These are phyloP conservation scores for Chiridota heheva DNA, from an alignment of 35 echinoderm and acorn worm species.

Conservation along the genomic window DNA sequence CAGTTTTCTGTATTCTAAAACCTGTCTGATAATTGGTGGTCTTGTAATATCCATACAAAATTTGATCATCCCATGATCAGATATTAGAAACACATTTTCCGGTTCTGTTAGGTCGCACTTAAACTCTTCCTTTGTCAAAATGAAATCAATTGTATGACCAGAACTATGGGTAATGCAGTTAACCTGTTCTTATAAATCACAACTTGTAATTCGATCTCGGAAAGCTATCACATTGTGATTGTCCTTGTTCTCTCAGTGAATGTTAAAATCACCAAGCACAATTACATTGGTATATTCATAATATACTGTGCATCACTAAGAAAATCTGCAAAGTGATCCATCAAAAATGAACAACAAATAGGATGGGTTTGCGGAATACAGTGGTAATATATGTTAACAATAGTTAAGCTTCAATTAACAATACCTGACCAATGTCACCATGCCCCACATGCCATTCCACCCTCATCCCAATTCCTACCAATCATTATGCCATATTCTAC, in stretches of 20 bases:
- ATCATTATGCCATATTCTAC: too few relatives aligned
- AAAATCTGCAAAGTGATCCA: too few relatives aligned
- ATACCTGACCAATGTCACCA: too few relatives aligned
- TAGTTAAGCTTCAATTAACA: too few relatives aligned
- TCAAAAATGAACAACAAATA: too few relatives aligned
- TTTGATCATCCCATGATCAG: slow-evolving; percentile 29
- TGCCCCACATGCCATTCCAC: too few relatives aligned
- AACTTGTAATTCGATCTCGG: neutral
- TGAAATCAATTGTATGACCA: slow-evolving; percentile 19
- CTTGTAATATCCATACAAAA: slow-evolving; percentile 25
- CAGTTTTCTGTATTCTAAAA: slow-evolving; percentile 7
- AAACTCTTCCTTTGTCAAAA: slow-evolving; percentile 5
- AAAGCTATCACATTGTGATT: too few relatives aligned
- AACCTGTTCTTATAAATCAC: neutral
- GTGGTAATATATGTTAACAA: too few relatives aligned
- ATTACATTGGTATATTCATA: neutral
- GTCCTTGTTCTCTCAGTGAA: neutral
- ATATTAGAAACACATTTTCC: slow-evolving; percentile 21
- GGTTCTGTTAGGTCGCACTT: slow-evolving; percentile 7
- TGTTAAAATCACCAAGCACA: neutral
- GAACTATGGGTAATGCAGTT: slow-evolving; percentile 16
- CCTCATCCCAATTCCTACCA: too few relatives aligned
- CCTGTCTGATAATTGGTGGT: neutral
- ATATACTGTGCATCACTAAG: too few relatives aligned
- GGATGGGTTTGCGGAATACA: too few relatives aligned